Evolutionary conservation across 2,797 vertebrate genomes (phyloP), one percentile per base, ranked within the genome.

Genomic region (Ara ararauna): DNA sequence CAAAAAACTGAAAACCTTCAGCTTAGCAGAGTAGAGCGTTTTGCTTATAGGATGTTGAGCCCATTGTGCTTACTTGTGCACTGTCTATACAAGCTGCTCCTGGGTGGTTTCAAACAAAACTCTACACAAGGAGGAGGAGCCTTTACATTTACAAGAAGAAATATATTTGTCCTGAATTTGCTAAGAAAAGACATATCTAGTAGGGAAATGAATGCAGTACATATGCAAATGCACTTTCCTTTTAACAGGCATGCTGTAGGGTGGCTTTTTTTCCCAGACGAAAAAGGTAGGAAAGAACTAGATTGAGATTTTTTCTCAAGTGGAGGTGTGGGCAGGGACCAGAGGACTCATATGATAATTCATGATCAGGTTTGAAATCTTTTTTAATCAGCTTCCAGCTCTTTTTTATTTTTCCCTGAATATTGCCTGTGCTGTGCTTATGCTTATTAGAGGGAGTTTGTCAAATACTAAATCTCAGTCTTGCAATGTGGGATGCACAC

Each of bases 81-180:
- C 81, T 88, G 54, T 89, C 87, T 93, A 61, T 92, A 64, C 70
- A 30, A 96, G 44, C 86, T 66, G 2, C 42, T 90, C 75, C 82
- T 92, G 96, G 92, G 93, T 96, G 93, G 91, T 95, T 97, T 93
- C 78, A 68, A 62, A 29, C 60, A 92, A 67, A 90, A 47, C 34
- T 86, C 53, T 53, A 2, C 75, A 40, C 68, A 62, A 80, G 50
- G 72, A 84, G 66, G 58, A 44, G 82, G 51, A 61, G 67, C 50
- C 60, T 92, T 92, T 87, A 45, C 47, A 70, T 94, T 94, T 93
- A 85, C 54, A 71, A 65, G 85, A 70, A 82, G 90, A 94, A 90
- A 93, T 83, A 42, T 24, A 30, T 80, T 89, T 83, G 65, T 32
- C 75, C 34, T 87, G 58, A 60, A 60, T 60, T 60, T 26, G 76